Base-by-base conservation (phyloP, 2,113 vertebrate species). In the Pterocles burchelli region DNA sequence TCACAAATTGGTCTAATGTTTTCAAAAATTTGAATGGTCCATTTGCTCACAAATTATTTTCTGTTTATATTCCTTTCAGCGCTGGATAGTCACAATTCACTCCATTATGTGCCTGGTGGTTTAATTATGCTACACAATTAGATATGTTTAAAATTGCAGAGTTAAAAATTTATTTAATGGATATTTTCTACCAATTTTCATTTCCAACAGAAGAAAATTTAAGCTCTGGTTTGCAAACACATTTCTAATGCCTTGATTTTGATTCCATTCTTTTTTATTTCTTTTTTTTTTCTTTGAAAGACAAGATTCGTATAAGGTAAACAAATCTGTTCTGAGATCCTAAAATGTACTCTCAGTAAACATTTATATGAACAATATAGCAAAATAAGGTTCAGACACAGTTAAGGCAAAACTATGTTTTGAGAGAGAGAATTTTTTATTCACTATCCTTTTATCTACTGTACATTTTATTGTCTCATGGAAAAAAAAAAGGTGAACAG, bases 41-140 rank as follows among this genome's bases (percentile, higher is more conserved):
- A 15, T 61, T 85, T 88, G 4, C 20, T 75, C 19, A 43, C 10
- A 75, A 43, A n/a, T 63, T 48, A 7, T 78, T 46, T 71, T 78
- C 52, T 78, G 4, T 38, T 22, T 31, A 8, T 75, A 33, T 25
- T 75, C 12, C 12, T 68, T 85, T 78, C 46, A 71, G 19, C 17
- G 43, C 17, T 38, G 20, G 36, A 12, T 31, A 58, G 16, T 71
- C 31, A 77, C 3, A 38, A 31, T 18, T 58, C 17, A 54, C 10
- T 29, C 15, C 16, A 6, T 67, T 51, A 29, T 7, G 4, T 25
- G 3, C 33, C 24, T 2, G 0, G 10, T 59, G 11, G 8, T 29
- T 82, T 19, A 33, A 10, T 59, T 88, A 49, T 13, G 4, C 16
- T 70, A 46, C 10, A 21, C 19, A 45, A 61, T 57, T 16, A 46